Conservation (phyloP, 2,113 vertebrate species). For the Ramphastos sulfuratus region DNA sequence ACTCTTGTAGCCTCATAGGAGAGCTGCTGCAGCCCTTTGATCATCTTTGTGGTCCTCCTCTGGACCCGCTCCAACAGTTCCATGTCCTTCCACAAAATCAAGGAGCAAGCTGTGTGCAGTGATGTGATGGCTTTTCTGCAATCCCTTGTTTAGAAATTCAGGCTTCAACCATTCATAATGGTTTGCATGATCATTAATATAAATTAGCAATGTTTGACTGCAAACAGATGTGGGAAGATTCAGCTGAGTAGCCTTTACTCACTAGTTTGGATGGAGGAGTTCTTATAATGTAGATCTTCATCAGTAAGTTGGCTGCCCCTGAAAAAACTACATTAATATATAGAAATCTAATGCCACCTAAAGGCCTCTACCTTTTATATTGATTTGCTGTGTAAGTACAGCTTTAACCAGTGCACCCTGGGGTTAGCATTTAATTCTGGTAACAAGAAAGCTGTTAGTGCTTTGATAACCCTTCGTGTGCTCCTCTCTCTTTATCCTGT, state of each 20-base stretch:
- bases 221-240: neutral
- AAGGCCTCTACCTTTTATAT: constrained; percentile 51
- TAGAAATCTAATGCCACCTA: constrained; percentile 18
- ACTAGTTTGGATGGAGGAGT: neutral
- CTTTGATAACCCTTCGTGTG: constrained; percentile 40
- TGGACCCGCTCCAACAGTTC: no score
- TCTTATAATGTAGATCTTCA: constrained; percentile 39
- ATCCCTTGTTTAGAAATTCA: neutral
- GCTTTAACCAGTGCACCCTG: constrained; percentile 31
- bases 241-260: neutral
- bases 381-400: constrained; percentile 57
- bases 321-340: constrained; percentile 28
- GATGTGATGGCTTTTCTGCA: neutral
- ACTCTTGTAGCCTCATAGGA: no score
- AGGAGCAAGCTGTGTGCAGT: neutral
- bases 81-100: neutral
- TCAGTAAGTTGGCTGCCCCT: constrained; percentile 38
- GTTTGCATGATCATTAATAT: constrained; percentile 6
- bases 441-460: constrained; percentile 59
- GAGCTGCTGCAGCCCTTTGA: no score
- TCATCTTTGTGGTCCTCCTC: no score
- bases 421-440: constrained; percentile 65
- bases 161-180: neutral
- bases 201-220: neutral
- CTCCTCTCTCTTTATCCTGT: constrained; percentile 42